Base-by-base conservation (phyloP, 2,113 vertebrate genomes). In the Erinaceus europaeus region DNA sequence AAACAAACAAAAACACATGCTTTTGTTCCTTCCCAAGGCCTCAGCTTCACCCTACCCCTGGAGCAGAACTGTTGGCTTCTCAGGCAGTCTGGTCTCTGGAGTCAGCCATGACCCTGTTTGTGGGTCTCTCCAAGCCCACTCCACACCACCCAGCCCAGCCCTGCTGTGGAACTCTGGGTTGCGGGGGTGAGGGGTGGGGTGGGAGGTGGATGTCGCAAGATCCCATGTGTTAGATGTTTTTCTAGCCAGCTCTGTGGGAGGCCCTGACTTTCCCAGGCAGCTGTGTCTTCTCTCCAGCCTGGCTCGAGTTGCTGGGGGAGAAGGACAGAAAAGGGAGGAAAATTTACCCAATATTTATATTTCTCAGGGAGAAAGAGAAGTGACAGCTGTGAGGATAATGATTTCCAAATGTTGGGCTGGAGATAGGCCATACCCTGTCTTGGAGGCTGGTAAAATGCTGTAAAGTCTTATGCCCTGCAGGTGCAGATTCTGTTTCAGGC, bases 311-410 rank as follows among this genome's bases (percentile, higher is more conserved):
- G 48, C 82, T 68, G 62, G 40, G n/a, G 65, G 55, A 74, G 62
- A 53, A 57, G 46, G 85, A 20, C 71, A n/a, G 62, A 40, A n/a
- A 48, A 25, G 25, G 57, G 61, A 79, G 64, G 52, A 48, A 18
- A 57, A 25, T n/a, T 29, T 10, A 86, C 84, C 40, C 69, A 74
- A 4, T 73, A 21, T 78, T 79, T 68, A 57, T 67, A 44, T 52
- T 79, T 83, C 71, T 72, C 86, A 34, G 89, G 55, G 76, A 65
- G 32, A 67, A 80, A 34, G 80, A 85, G 89, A 86, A 29, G 36
- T 4, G 34, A 62, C 77, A 91, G 90, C 93, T 93, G 90, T 25
- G 20, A 18, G 46, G 71, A 72, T 86, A 29, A 11, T 53, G 75
- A 44, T 32, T 90, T 85, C 89, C 62, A 78, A 44, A 29, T 25